Evolutionary conservation across 2,113 vertebrate genomes (phyloP), one percentile per base, ranked within the genome.

Genomic region (Nerophis ophidion): DNA sequence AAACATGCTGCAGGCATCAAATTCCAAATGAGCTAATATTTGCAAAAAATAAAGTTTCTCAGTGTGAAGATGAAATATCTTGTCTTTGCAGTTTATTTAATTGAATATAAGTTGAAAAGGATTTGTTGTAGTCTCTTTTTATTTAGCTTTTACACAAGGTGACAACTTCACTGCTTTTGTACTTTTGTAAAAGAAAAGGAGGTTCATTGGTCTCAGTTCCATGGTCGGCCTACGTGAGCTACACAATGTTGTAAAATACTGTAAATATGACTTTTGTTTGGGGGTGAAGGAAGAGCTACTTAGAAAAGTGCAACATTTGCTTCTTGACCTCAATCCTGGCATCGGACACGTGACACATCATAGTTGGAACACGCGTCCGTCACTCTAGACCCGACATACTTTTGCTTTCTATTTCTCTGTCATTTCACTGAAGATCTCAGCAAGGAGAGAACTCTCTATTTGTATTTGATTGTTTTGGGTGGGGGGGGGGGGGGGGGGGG

Each of bases 201-300:
- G 45, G 57, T 77, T 80, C 65, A 65, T 75, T 82, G 80, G 88
- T 91, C 88, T 83, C 89, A 74, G 84, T 91, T 91, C 85, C 86
- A 67, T 81, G 59, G 48, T 74, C 70, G 62, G 63, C 69, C 60
- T 54, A 74, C 64, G 68, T 85, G 85, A 88, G 82, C 88, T 87
- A 91, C 90, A 91, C 87, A 87, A 87, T 90, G 89, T 86, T 95
- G 93, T 97, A 94, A 93, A 87, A 93, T 93, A 93, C 82, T 98
- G 94, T 96, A 96, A 93, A 98, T 94, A 94, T 17, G 85, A 90
- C 87, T 83, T 81, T 83, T 81, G 60, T 69, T 82, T 81, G 70
- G 60, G 63, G 69, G 66, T 14, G 48, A 11, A 35, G 49, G 52
- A 72, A 46, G 58, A 38, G 47, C 35, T 77, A 26, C 26, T 77